Base-by-base conservation (phyloP, 2,888 invertebrate species). In the Tenthredo notha region DNA sequence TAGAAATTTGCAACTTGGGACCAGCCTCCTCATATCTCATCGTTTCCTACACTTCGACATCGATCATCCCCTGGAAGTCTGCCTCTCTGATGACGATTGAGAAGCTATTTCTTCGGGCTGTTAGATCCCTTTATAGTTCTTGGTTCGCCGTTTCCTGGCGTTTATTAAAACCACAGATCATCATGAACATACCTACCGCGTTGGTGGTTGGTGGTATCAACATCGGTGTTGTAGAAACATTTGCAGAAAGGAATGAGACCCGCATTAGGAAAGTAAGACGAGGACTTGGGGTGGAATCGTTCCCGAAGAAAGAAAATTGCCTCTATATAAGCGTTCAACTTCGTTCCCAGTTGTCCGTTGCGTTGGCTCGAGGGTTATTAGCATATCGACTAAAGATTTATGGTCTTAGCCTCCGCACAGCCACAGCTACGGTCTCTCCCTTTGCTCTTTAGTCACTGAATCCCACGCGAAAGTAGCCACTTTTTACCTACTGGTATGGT, bases 311-410 rank as follows among this genome's bases (percentile, higher is more conserved):
- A 61, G 80, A 80, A 80, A 80, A 80, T 80, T 80, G 37, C 80
- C 61, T 61, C 61, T 78, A 78, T 78, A 78, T 40, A 78, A 80
- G 61, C 80, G 80, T 61, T 80, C 58, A 80, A 80, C 58, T 80
- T 80, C 80, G 58, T 61, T 80, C 37, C 80, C 33, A 77, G 29
- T 77, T 77, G 54, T 54, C 40, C 40, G 61, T 61, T 40, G 70
- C 37, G 40, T 33, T 25, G 58, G 80, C 80, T 80, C 58, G 40
- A 61, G 61, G 80, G 37, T 61, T 80, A 80, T 80, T 80, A 80
- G 80, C 80, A 80, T 80, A 80, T 80, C 80, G 80, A 37, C 58
- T 37, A 58, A 80, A 80, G 80, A 80, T 80, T 80, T 80, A 80
- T 80, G 58, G 80, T 61, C 80, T 77, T 54, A 77, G 77, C n/a